Conservation (phyloP, 2,888 invertebrate species). For the Plagiodera versicolora region DNA sequence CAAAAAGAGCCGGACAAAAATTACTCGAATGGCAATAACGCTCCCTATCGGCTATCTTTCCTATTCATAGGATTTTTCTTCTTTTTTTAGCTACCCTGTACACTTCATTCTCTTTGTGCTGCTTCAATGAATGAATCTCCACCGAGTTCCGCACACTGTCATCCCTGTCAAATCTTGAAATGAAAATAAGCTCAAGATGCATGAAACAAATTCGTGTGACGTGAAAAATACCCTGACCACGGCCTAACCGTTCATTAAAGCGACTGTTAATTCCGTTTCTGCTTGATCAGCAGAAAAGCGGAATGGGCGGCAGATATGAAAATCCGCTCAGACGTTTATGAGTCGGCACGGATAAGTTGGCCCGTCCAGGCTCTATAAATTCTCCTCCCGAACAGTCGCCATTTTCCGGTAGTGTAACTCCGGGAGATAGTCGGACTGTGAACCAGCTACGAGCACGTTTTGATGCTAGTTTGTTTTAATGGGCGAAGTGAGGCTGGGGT, state of each 20-base stretch:
- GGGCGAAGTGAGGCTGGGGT: neutral
- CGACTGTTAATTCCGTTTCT: neutral
- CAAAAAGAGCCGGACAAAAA: too few species aligned
- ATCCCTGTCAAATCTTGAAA: too few species aligned
- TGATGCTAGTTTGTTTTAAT: constrained; percentile 9
- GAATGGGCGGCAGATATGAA: neutral
- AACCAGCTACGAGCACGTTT: constrained; percentile 1
- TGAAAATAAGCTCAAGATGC: too few species aligned
- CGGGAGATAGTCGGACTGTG: constrained; percentile 6
- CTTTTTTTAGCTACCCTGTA: too few species aligned
- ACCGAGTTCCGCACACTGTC: too few species aligned
- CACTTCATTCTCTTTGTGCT: too few species aligned
- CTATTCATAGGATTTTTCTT: too few species aligned
- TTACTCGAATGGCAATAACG: too few species aligned
- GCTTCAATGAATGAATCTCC: too few species aligned
- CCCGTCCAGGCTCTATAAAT: constrained; percentile 1
- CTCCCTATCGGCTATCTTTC: too few species aligned
- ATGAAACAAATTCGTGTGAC: too few species aligned
- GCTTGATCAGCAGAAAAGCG: neutral
- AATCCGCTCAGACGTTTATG: constrained; percentile 1
- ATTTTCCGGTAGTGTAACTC: constrained; percentile 12
- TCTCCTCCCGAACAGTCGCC: neutral
- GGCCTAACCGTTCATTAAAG: neutral
- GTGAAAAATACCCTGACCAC: too few species aligned
- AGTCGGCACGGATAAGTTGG: constrained; percentile 10